These are phyloP conservation scores for Chymomyza procnemis DNA, from an alignment of 2,888 invertebrate species.

Conservation along the genomic window DNA sequence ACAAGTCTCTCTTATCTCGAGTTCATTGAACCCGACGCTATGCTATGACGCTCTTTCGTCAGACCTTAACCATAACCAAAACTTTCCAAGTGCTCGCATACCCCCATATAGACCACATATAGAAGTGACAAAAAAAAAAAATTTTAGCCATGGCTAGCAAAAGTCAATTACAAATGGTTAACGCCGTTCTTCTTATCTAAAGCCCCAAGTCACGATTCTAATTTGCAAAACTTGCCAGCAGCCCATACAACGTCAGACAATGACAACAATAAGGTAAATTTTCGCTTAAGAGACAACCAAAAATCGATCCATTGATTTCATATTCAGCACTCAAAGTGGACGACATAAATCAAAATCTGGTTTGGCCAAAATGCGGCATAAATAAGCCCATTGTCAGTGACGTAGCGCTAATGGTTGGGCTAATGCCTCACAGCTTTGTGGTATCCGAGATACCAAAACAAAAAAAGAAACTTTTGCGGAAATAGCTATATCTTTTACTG, in stretches of 20 bases:
- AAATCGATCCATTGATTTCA: constrained; percentile 70
- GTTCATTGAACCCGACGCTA: constrained; percentile 55
- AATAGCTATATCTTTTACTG: neutral
- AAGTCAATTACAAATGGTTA: constrained; percentile 36
- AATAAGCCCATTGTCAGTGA: constrained; percentile 31
- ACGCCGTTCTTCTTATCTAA: constrained; percentile 54
- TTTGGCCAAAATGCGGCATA: neutral
- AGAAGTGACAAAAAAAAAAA: no score
- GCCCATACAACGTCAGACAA: neutral
- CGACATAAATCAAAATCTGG: constrained; percentile 67
- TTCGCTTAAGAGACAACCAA: constrained; percentile 20
- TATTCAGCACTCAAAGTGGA: constrained; percentile 68
- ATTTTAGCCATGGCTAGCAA: constrained; percentile 1
- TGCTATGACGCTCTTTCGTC: neutral
- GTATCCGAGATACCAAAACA: neutral
- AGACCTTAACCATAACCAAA: neutral
- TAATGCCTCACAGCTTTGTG: constrained; percentile 17
- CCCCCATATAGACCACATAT: no score
- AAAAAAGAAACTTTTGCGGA: neutral
- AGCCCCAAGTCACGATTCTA: constrained; percentile 73
- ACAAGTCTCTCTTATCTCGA: neutral
- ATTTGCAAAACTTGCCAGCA: constrained; percentile 54
- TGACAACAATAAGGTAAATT: constrained; percentile 39
- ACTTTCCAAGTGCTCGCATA: neutral
- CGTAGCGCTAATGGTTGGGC: constrained; percentile 37